Percentiles rank a stretch among this genome's conserved stretches.
phyloP scores from a whole-genome alignment of 2,888 invertebrate genomes.

The Phyto melanocephala region DNA sequence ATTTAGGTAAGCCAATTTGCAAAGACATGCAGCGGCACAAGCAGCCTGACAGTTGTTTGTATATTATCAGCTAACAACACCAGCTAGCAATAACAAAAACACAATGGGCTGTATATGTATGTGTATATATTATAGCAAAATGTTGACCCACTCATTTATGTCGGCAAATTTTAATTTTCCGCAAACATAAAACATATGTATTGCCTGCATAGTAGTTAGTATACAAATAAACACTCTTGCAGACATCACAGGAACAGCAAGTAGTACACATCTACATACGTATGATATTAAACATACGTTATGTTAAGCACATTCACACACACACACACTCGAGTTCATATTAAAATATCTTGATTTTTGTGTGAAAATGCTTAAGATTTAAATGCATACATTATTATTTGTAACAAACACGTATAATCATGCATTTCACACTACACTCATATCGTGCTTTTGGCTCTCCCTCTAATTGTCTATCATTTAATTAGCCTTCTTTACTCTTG shows the following conservation, averaged over 20 bases:
- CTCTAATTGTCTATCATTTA: neutral
- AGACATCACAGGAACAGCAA: neutral
- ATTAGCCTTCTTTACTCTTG: no score
- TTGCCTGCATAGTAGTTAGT: neutral
- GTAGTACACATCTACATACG: neutral
- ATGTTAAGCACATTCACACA: neutral
- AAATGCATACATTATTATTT: constrained; percentile 11
- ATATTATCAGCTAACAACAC: constrained; percentile 1
- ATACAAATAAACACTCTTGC: neutral
- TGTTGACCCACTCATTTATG: constrained; percentile 58
- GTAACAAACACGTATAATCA: neutral
- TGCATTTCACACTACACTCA: neutral
- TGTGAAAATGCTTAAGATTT: constrained; percentile 19
- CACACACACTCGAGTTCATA: neutral
- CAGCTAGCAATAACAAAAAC: neutral
- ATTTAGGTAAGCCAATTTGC: constrained; percentile 40
- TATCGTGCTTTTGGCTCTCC: neutral
- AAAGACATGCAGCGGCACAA: constrained; percentile 25
- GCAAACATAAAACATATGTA: constrained; percentile 53
- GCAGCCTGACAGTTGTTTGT: constrained; percentile 8
- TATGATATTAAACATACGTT: neutral
- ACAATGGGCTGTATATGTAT: neutral
- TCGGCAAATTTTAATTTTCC: constrained; percentile 48
- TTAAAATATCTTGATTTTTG: neutral
- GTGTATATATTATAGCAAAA: neutral